Percentiles rank a stretch among this genome's conserved stretches.
Evolutionary conservation across 2,113 vertebrate genomes (phyloP).

Genomic region (Hippocampus mohnikei): DNA sequence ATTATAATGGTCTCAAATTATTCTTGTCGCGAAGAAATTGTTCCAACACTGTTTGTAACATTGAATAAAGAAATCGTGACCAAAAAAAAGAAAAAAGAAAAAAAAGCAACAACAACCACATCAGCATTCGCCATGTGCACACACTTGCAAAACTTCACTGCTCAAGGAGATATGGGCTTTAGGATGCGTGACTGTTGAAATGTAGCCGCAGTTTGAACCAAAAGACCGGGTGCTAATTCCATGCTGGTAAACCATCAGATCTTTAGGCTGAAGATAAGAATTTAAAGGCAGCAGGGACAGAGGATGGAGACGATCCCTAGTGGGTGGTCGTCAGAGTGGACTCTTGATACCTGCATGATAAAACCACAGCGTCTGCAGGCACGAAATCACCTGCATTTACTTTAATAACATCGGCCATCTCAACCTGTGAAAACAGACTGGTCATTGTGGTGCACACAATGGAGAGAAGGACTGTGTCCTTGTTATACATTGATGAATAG

Average conservation of each 20-base stretch:
- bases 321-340: constrained; percentile 70
- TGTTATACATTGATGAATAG: not conserved
- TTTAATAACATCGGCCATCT: constrained; percentile 97
- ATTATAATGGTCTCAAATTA: no score
- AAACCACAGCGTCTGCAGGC: constrained; percentile 94
- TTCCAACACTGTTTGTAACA: no score
- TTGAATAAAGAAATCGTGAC: no score
- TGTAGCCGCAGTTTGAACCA: not conserved
- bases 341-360: constrained; percentile 93
- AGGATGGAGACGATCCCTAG: constrained; percentile 37
- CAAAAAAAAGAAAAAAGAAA: no score
- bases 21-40: no score
- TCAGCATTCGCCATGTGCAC: no score
- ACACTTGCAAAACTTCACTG: no score
- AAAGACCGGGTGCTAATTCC: not conserved
- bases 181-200: not conserved
- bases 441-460: constrained; percentile 74
- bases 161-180: no score
- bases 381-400: constrained; percentile 95
- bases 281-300: constrained; percentile 2
- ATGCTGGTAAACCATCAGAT: constrained; percentile 77
- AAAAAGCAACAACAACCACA: no score
- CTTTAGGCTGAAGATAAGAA: constrained; percentile 71
- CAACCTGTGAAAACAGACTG: constrained; percentile 92
- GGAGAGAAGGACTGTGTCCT: constrained; percentile 20